Evolutionary conservation across 1,140 invertebrate species (phyloP).

Genomic region (Calephelis nemesis): DNA sequence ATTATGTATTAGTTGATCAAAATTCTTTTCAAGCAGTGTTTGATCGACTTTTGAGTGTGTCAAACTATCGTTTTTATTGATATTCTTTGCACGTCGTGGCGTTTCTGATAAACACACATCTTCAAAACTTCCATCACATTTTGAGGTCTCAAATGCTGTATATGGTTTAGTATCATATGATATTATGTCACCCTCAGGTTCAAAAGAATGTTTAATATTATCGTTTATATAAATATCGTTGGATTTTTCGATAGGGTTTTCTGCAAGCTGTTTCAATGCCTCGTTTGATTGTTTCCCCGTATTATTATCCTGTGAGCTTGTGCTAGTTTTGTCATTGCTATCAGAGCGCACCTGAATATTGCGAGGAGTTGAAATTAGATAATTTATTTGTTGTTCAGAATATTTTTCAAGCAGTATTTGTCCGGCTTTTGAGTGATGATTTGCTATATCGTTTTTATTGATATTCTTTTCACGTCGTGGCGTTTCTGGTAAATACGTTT

Average conservation of each 20-base stretch:
- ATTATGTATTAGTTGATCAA: conserved; percentile 51
- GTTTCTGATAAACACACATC: neutral
- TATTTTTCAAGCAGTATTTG: conserved; percentile 29
- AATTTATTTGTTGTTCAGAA: conserved; percentile 50
- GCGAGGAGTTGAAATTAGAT: conserved; percentile 38
- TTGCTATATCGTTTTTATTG: neutral
- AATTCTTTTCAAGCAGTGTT: conserved; percentile 31
- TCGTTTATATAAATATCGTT: conserved; percentile 3
- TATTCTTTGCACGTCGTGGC: neutral
- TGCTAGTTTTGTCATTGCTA: conserved; percentile 29
- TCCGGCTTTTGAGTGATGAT: conserved; percentile 4
- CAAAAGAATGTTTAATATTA: conserved; percentile 45
- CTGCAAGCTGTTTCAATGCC: conserved; percentile 11
- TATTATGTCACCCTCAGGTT: conserved; percentile 9
- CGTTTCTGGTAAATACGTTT: neutral
- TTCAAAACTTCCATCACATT: conserved; percentile 13
- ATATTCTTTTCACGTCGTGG: neutral
- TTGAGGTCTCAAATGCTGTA: neutral
- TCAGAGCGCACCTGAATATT: conserved; percentile 23
- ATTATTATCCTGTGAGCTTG: conserved; percentile 32
- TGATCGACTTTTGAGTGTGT: conserved; percentile 13
- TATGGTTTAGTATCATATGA: neutral
- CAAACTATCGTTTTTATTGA: neutral
- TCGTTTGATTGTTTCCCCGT: conserved; percentile 35
- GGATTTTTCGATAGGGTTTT: conserved; percentile 39